Conservation (phyloP, 1,140 invertebrate species). For the Liolophura sinensis region DNA sequence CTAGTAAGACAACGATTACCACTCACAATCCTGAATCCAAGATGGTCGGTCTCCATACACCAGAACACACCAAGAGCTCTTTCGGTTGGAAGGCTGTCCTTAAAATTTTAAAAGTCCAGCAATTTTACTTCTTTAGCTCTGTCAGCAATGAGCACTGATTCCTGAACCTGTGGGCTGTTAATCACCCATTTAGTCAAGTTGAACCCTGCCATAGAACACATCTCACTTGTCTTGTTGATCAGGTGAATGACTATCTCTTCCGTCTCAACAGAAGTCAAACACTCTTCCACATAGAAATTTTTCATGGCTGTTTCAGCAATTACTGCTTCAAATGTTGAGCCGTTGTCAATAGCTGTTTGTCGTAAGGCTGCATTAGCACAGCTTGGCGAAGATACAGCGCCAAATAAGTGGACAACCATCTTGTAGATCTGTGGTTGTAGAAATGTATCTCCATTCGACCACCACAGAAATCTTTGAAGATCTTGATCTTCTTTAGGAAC, state of each 20-base stretch:
- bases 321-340: neutral
- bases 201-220: neutral
- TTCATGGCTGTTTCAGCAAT: neutral
- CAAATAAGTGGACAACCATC: slow-evolving; percentile 17
- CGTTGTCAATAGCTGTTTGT: slow-evolving; percentile 6
- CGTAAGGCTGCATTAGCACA: slow-evolving; percentile 13
- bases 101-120: no score
- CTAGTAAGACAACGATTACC: no score
- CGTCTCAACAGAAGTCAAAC: neutral
- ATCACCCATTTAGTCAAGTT: slow-evolving; percentile 1
- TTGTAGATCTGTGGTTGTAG: slow-evolving; percentile 4
- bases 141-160: neutral
- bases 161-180: neutral
- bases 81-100: slow-evolving; percentile 3
- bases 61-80: slow-evolving; percentile 16
- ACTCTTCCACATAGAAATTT: slow-evolving; percentile 21
- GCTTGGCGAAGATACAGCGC: no score
- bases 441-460: slow-evolving; percentile 10
- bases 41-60: slow-evolving; percentile 7
- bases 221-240: slow-evolving; percentile 6
- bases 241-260: neutral
- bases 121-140: neutral
- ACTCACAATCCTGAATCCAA: no score
- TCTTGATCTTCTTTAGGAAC: slow-evolving; percentile 12
- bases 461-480: slow-evolving; percentile 18